A percentile compares a stretch with the other conserved stretches of the same genome.
Conservation (phyloP, 2,888 invertebrate genomes). For the Sinhomidia bicolor region DNA sequence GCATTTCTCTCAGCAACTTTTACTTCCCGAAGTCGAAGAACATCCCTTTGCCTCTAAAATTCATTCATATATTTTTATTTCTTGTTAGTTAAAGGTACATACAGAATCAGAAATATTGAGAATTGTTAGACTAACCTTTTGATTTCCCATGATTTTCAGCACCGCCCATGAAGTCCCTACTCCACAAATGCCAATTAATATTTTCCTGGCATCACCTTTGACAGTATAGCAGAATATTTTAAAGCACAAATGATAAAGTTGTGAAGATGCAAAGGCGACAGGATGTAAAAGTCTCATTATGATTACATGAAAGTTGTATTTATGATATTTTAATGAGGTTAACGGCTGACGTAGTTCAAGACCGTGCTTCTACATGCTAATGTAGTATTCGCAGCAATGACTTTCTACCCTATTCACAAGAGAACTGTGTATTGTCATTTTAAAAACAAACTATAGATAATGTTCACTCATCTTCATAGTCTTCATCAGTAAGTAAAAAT, state of each 20-base stretch:
- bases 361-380: background rate
- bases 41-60: constrained; percentile 43
- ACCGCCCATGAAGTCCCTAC: constrained; percentile 10
- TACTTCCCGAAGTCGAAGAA: constrained; percentile 7
- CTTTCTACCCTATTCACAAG: background rate
- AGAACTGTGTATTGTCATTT: constrained; percentile 3
- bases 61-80: background rate
- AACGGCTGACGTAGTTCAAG: constrained; percentile 6
- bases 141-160: constrained; percentile 29
- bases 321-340: constrained; percentile 24
- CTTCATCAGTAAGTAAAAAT: background rate
- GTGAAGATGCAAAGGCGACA: background rate
- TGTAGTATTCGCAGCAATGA: background rate
- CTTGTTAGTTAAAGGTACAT: no score
- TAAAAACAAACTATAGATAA: constrained; percentile 2
- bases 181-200: constrained; percentile 33
- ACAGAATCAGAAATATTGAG: background rate
- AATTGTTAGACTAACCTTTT: constrained; percentile 40
- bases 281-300: background rate
- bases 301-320: background rate
- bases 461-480: background rate
- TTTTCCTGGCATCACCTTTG: background rate
- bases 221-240: background rate
- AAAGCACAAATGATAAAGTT: background rate
- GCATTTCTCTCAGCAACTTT: constrained; percentile 34